These are phyloP conservation scores for Heliconius melpomene DNA, from an alignment of 1,140 invertebrate genomes.

Conservation along the genomic window DNA sequence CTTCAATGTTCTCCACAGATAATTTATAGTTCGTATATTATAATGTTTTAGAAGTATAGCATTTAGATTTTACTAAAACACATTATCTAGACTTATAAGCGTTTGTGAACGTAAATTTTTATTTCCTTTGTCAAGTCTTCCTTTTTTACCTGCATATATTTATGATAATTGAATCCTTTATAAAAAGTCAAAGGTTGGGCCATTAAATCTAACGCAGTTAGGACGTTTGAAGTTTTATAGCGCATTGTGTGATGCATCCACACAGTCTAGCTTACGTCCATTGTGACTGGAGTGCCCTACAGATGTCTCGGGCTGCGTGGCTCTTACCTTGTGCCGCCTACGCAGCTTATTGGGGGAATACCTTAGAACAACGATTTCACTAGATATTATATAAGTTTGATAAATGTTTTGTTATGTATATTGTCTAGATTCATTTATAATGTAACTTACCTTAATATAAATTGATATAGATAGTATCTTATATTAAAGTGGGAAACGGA, in stretches of 20 bases:
- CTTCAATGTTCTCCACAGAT: not conserved
- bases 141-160: slow-evolving; percentile 23
- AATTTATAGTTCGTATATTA: not conserved
- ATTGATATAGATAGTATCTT: not conserved
- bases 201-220: slow-evolving; percentile 38
- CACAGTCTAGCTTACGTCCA: slow-evolving; percentile 39
- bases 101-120: not conserved
- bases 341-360: slow-evolving; percentile 42
- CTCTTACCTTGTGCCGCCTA: slow-evolving; percentile 46
- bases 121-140: not conserved
- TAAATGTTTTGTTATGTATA: not conserved
- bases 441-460: too few relatives aligned
- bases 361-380: not conserved
- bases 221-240: slow-evolving; percentile 32
- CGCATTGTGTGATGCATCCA: slow-evolving; percentile 33
- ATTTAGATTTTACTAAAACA: not conserved
- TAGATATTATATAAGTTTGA: not conserved
- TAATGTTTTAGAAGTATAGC: not conserved
- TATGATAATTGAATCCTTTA: slow-evolving; percentile 23
- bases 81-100: not conserved
- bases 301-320: slow-evolving; percentile 46
- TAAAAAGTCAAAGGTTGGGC: slow-evolving; percentile 24
- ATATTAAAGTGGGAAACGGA: not conserved
- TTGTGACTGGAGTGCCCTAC: slow-evolving; percentile 54
- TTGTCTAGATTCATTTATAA: not conserved